Evolutionary conservation across 2,888 invertebrate species (phyloP).

Genomic region (Lithophane socia): DNA sequence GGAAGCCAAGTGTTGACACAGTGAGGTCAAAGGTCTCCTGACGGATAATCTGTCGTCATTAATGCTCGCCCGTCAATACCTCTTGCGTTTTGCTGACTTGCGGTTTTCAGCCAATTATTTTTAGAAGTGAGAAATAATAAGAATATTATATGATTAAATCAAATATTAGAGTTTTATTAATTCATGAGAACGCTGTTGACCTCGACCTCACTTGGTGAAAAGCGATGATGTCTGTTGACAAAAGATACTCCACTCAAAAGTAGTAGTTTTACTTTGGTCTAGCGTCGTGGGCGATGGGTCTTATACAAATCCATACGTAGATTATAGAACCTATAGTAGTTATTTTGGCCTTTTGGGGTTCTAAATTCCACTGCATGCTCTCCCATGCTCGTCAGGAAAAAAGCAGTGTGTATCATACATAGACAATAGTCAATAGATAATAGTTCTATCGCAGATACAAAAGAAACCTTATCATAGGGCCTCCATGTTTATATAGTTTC

Average conservation of each 20-base stretch:
- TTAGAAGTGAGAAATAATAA: background rate
- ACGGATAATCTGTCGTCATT: conserved; percentile 15
- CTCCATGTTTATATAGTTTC: background rate
- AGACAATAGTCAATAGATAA: too few species aligned
- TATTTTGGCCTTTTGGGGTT: background rate
- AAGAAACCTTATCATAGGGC: background rate
- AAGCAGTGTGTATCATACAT: too few species aligned
- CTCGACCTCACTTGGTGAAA: background rate
- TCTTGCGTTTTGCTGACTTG: background rate
- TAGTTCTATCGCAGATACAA: background rate
- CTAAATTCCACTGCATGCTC: background rate
- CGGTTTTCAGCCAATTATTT: background rate
- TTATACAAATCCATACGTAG: background rate
- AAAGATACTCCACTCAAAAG: background rate
- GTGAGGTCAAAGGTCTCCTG: conserved; percentile 4
- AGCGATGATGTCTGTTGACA: background rate
- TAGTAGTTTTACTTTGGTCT: background rate
- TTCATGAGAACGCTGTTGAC: background rate
- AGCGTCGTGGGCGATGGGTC: background rate
- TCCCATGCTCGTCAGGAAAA: background rate
- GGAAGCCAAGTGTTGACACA: conserved; percentile 12
- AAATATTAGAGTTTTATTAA: background rate
- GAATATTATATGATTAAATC: background rate
- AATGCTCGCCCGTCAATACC: background rate
- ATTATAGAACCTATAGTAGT: too few species aligned